Base-by-base conservation (phyloP, 2,888 invertebrate genomes). In the Ischnura elegans region DNA sequence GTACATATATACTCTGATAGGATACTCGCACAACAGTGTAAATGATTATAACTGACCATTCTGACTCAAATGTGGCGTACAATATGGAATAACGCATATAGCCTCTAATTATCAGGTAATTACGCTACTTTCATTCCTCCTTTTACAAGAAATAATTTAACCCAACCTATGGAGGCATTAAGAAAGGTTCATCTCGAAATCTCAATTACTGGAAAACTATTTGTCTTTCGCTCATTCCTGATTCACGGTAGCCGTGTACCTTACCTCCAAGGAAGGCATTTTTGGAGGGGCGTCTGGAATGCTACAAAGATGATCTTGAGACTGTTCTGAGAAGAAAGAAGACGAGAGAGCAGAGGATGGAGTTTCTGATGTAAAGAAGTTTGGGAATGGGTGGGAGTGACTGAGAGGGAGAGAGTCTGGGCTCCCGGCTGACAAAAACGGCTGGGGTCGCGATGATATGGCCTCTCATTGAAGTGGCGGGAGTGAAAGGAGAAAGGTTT, bases 221-320 rank as follows among this genome's bases (percentile, higher is more conserved):
- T 76, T 36, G 36, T 87, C 51, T 87, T 86, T 86, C 46, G 51
- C 36, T 51, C 90, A 25, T 42, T n/a, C 6, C 86, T 86, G 45
- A 45, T 8, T 66, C 61, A 61, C 61, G 90, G 61, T 36, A 36
- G 51, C 87, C 29, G 51, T 51, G 61, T 90, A 61, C 61, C 87
- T 55, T 42, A 42, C 87, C 42, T 55, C 87, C 36, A 87, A 55
- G 42, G 86, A 76, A 36, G n/a, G 46, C 42, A 61, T 66, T n/a
- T 90, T 90, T 21, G 29, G 87, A 55, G 21, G 90, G 61, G 43
- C 43, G 90, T 90, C 90, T 90, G 90, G 61, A 90, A 90, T 43
- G 87, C 87, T 87, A 55, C 61, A 66, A 90, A 55, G 90, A 61
- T n/a, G 61, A 90, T 90, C 90, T 90, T 90, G 90, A 90, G 90